These are phyloP conservation scores for Ormyrus rosae DNA, from an alignment of 2,888 invertebrate species.

Conservation along the genomic window DNA sequence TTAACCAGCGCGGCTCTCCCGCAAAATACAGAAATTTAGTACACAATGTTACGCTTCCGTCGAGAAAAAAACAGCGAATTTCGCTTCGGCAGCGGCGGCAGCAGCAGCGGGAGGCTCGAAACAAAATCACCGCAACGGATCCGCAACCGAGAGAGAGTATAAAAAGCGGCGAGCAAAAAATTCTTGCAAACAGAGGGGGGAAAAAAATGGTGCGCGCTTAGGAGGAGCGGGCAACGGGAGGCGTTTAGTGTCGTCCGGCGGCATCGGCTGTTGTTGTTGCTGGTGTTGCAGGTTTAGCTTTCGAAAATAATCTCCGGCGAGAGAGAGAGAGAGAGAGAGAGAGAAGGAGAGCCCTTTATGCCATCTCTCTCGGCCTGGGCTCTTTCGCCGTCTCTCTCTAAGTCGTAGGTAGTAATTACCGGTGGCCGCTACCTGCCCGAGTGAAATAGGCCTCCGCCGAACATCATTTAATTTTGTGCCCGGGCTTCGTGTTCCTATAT, in stretches of 20 bases:
- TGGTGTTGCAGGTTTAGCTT: slow-evolving; percentile 31
- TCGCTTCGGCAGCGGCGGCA: neutral
- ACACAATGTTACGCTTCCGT: slow-evolving; percentile 1
- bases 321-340: neutral
- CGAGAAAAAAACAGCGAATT: neutral
- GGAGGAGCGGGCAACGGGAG: neutral
- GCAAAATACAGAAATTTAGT: too few relatives aligned
- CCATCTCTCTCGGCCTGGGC: slow-evolving; percentile 47
- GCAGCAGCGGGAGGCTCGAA: neutral
- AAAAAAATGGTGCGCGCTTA: slow-evolving; percentile 10
- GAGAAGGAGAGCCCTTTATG: slow-evolving; percentile 51
- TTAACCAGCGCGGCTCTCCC: too few relatives aligned
- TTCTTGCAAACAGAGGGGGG: neutral
- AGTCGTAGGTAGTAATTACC: slow-evolving; percentile 74
- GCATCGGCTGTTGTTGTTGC: slow-evolving; percentile 20
- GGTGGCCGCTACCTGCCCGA: slow-evolving; percentile 75
- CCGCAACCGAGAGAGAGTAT: neutral
- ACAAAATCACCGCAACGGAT: slow-evolving; percentile 21
- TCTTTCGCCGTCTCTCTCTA: slow-evolving; percentile 49
- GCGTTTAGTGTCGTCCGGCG: neutral
- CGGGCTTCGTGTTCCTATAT: slow-evolving; percentile 51
- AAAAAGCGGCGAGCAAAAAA: neutral
- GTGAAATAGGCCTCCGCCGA: slow-evolving; percentile 72
- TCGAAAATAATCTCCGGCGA: slow-evolving; percentile 45
- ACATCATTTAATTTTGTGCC: slow-evolving; percentile 75